A percentile compares a stretch with the other conserved stretches of the same genome.
phyloP scores from a whole-genome alignment of 2,113 vertebrate genomes.

The Pavo muticus region DNA sequence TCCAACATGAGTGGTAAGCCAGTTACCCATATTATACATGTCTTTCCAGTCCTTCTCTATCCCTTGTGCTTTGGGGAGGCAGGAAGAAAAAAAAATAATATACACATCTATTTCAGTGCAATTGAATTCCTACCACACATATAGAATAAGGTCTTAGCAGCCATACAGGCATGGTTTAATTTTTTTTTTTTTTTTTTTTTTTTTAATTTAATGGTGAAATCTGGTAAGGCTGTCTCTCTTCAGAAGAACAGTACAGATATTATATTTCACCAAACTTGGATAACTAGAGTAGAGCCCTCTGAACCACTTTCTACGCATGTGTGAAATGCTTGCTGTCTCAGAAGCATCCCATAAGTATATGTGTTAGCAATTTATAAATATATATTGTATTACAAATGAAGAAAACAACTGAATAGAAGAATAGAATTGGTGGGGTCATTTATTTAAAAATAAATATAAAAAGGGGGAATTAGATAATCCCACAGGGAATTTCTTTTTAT shows the following conservation, averaged over 20 bases:
- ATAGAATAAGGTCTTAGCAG: background rate
- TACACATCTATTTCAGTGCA: background rate
- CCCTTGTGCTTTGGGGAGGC: background rate
- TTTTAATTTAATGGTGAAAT: background rate
- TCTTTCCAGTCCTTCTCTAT: background rate
- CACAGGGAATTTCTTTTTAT: background rate
- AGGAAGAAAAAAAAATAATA: background rate
- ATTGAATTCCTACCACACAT: background rate
- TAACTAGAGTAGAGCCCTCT: background rate
- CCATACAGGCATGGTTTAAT: background rate
- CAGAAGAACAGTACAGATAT: background rate
- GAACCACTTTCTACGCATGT: background rate
- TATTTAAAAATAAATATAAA: background rate
- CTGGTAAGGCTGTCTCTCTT: background rate
- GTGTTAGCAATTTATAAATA: conserved; percentile 47
- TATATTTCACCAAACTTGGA: background rate
- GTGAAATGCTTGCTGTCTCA: background rate
- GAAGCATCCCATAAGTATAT: conserved; percentile 39
- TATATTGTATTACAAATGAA: conserved; percentile 36
- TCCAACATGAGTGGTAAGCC: background rate
- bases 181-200: background rate
- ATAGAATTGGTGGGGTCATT: background rate
- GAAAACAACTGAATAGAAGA: conserved; percentile 30
- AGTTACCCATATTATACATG: background rate
- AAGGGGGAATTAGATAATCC: background rate